Evolutionary conservation across 2,797 vertebrate genomes (phyloP), one percentile per base, ranked within the genome.

Genomic region (Rousettus madagascariensis): DNA sequence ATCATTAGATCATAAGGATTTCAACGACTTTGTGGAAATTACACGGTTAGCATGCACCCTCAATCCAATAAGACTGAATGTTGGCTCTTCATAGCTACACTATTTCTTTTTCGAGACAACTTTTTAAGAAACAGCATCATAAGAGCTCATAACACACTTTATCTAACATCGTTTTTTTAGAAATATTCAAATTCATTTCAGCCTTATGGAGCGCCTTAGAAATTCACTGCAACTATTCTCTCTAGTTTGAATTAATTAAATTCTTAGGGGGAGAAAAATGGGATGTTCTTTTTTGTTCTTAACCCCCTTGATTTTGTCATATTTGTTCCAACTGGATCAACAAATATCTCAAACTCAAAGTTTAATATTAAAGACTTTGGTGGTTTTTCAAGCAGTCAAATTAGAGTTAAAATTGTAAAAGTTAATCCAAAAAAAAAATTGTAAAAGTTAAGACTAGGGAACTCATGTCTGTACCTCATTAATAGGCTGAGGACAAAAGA

Each of bases 151-250:
- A 65, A 95, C 17, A 38, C 36, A 36, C 65, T 94, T 88, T 16
- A 89, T 49, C 59, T 80, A 69, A 91, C 93, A 90, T 72, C 88
- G 91, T 61, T 91, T 94, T 87, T 86, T 57, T 61, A 71, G 87
- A 86, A 90, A 85, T 59, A 91, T 10, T 94, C 75, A 83, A 86
- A 92, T 83, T 94, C 68, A 63, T 33, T 61, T 93, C 65, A 82
- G 59, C n/a, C 19, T 63, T n/a, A 65, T 8, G 41, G 65, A 57
- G 8, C 17, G 38, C 20, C 38, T 69, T 49, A 86, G 46, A 95
- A 94, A 89, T 71, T 22, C 53, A 86, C 3, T 61, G 36, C 15
- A 92, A 80, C 24, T 49, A 71, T 5, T 57, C 71, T 78, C 49
- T 66, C 63, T 7, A 24, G 36, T 36, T 75, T 85, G 59, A 82